A percentile compares a stretch with the other conserved stretches of the same genome.
Evolutionary conservation across 2,888 invertebrate genomes (phyloP).

Genomic region (Parasteatoda lunata): DNA sequence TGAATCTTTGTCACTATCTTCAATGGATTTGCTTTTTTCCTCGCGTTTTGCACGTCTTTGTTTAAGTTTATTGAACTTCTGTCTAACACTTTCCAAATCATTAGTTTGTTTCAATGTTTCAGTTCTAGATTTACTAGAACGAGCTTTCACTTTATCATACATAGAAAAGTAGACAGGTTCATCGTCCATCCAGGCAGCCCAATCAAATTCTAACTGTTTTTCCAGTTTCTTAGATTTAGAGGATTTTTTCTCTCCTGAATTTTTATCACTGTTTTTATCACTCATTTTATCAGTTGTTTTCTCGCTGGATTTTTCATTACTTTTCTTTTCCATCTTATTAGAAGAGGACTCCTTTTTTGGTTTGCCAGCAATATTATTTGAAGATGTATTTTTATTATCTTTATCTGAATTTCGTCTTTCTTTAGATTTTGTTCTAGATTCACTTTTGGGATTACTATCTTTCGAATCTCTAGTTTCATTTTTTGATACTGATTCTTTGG

Average conservation of each 20-base stretch:
- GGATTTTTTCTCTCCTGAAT: slow-evolving; percentile 15
- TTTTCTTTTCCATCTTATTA: slow-evolving; percentile 40
- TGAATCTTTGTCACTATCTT: slow-evolving; percentile 71
- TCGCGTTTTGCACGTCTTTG: slow-evolving; percentile 78
- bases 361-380: slow-evolving; percentile 35
- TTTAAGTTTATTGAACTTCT: slow-evolving; percentile 90
- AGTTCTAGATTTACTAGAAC: slow-evolving; percentile 80
- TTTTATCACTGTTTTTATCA: slow-evolving; percentile 26
- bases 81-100: slow-evolving; percentile 87
- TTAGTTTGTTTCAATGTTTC: slow-evolving; percentile 76
- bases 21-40: slow-evolving; percentile 63
- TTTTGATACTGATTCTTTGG: slow-evolving; percentile 43
- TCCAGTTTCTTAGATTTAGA: slow-evolving; percentile 14
- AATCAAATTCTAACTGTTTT: slow-evolving; percentile 40
- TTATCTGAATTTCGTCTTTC: slow-evolving; percentile 64
- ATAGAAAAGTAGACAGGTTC: slow-evolving; percentile 94
- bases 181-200: slow-evolving; percentile 85
- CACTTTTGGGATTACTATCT: slow-evolving; percentile 42
- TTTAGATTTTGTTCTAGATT: slow-evolving; percentile 42
- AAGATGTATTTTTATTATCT: slow-evolving; percentile 37
- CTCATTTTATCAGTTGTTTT: neutral
- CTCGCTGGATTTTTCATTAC: slow-evolving; percentile 21
- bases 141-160: slow-evolving; percentile 97
- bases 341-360: slow-evolving; percentile 33
- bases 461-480: slow-evolving; percentile 49